phyloP scores from a whole-genome alignment of 2,888 invertebrate species.

The Crepidodera aurea region DNA sequence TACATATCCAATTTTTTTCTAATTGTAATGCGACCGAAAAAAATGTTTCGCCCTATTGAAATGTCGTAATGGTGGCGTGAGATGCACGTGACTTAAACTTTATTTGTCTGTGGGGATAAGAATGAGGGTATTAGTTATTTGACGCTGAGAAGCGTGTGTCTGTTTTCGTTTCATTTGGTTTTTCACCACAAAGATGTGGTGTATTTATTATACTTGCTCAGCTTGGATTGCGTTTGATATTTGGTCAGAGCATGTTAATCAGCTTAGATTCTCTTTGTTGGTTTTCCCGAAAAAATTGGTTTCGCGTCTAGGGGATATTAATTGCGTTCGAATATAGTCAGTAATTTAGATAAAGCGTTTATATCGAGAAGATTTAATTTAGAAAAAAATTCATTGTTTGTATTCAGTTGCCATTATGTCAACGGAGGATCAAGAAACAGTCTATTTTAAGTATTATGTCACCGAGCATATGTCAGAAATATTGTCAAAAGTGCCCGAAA shows the following conservation, averaged over 20 bases:
- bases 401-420: too few species aligned
- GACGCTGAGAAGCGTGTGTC: slow-evolving; percentile 56
- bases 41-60: slow-evolving; percentile 45
- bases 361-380: too few species aligned
- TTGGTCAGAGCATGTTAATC: slow-evolving; percentile 42
- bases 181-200: slow-evolving; percentile 54
- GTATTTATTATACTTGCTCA: slow-evolving; percentile 45
- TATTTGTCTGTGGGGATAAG: slow-evolving; percentile 49
- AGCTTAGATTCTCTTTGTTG: slow-evolving; percentile 26
- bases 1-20: slow-evolving; percentile 40
- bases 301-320: slow-evolving; percentile 6
- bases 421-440: too few species aligned
- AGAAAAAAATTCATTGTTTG: too few species aligned
- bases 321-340: neutral
- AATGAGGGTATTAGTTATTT: slow-evolving; percentile 56
- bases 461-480: too few species aligned
- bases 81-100: slow-evolving; percentile 53
- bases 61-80: slow-evolving; percentile 48
- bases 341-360: too few species aligned
- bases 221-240: slow-evolving; percentile 52
- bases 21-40: slow-evolving; percentile 46
- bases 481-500: too few species aligned
- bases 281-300: slow-evolving; percentile 18
- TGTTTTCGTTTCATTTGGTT: slow-evolving; percentile 60
- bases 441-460: too few species aligned